phyloP scores from a whole-genome alignment of 2,888 invertebrate genomes.

The Cheilosia grossa region DNA sequence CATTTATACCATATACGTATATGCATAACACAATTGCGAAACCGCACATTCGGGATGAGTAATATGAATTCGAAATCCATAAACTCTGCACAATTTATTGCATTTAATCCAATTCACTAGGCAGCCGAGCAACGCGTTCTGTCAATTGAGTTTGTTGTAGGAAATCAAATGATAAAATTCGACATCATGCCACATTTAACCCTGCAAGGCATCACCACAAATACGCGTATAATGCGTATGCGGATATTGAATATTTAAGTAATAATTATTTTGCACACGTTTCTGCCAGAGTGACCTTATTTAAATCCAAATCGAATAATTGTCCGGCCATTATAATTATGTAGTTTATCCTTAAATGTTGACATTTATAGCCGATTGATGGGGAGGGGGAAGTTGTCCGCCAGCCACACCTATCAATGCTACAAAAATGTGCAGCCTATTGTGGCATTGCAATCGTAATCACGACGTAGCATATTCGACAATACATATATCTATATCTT shows the following conservation, averaged over 20 bases:
- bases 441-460: constrained; percentile 6
- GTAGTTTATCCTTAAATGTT: constrained; percentile 39
- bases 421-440: not conserved
- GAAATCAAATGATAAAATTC: constrained; percentile 39
- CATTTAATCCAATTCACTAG: constrained; percentile 36
- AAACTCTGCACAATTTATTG: constrained; percentile 8
- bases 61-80: constrained; percentile 28
- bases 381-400: not conserved
- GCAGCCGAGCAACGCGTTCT: not conserved
- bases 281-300: constrained; percentile 23
- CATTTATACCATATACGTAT: not conserved
- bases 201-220: not conserved
- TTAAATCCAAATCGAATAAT: constrained; percentile 5
- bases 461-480: constrained; percentile 5
- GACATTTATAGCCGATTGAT: constrained; percentile 10
- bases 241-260: constrained; percentile 48
- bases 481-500: not conserved
- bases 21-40: not conserved
- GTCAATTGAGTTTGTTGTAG: constrained; percentile 17
- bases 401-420: constrained; percentile 54
- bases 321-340: constrained; percentile 17
- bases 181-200: constrained; percentile 5
- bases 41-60: constrained; percentile 20
- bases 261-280: constrained; percentile 19
- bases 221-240: constrained; percentile 4